Conservation (phyloP, 2,797 vertebrate species). For the Mormyrus hasselquistii region DNA sequence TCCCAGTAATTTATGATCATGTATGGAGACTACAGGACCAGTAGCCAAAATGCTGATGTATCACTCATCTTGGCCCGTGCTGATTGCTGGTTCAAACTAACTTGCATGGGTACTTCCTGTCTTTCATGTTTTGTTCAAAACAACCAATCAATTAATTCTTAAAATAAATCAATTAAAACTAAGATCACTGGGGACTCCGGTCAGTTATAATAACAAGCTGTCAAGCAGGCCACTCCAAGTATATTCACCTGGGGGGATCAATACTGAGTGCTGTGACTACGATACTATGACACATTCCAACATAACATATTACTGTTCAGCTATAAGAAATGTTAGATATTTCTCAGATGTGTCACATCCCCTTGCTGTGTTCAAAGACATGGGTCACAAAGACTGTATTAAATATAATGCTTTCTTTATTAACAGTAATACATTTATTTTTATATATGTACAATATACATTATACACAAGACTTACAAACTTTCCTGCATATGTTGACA, state of each 20-base stretch:
- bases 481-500: slow-evolving; percentile 11
- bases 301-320: neutral
- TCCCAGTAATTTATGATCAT: neutral
- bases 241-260: neutral
- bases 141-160: neutral
- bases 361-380: neutral
- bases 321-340: neutral
- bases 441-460: slow-evolving; percentile 39
- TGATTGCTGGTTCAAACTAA: neutral
- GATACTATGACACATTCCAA: neutral
- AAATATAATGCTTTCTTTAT: slow-evolving; percentile 34
- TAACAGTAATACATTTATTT: slow-evolving; percentile 31
- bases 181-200: neutral
- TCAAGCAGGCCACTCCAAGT: neutral
- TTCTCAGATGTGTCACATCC: neutral
- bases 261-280: neutral
- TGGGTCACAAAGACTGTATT: slow-evolving; percentile 1
- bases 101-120: neutral
- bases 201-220: neutral
- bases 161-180: neutral
- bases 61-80: neutral
- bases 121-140: neutral
- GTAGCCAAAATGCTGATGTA: neutral
- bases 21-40: neutral
- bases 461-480: slow-evolving; percentile 18